Conservation (phyloP, 2,797 vertebrate genomes). For the Crenichthys baileyi region DNA sequence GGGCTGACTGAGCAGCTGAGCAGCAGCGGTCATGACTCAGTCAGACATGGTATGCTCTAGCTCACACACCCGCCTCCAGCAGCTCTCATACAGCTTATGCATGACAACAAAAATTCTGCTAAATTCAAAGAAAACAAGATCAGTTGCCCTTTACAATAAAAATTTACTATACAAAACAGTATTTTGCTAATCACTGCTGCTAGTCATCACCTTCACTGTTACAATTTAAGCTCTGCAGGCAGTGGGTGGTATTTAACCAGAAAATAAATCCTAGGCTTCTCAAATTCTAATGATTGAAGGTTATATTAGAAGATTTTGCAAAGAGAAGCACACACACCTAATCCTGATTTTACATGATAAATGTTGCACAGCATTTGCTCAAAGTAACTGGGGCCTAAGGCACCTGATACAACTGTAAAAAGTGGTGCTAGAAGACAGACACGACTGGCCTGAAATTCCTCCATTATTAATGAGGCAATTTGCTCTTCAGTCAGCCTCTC, state of each 20-base stretch:
- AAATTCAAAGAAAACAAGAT: constrained; percentile 36
- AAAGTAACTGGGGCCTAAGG: constrained; percentile 55
- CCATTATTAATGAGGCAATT: constrained; percentile 71
- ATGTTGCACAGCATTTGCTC: constrained; percentile 56
- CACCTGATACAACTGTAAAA: constrained; percentile 52
- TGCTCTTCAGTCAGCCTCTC: constrained; percentile 56
- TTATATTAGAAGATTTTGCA: constrained; percentile 14
- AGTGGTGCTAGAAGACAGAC: constrained; percentile 48
- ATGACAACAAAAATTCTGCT: constrained; percentile 36
- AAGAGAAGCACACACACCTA: constrained; percentile 21
- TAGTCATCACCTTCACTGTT: constrained; percentile 27
- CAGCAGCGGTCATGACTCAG: constrained; percentile 72
- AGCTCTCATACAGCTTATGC: constrained; percentile 50
- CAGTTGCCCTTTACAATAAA: constrained; percentile 19
- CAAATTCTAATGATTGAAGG: constrained; percentile 7
- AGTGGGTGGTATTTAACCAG: constrained; percentile 45
- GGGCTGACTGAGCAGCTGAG: constrained; percentile 64
- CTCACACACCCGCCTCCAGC: constrained; percentile 65
- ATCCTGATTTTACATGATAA: constrained; percentile 52
- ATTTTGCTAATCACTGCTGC: constrained; percentile 34
- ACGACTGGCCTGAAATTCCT: constrained; percentile 67
- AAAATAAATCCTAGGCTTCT: constrained; percentile 12
- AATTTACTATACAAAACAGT: constrained; percentile 10
- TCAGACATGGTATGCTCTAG: constrained; percentile 62
- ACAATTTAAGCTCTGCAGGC: constrained; percentile 41